These are phyloP conservation scores for Forbesichthys agassizii DNA, from an alignment of 2,113 vertebrate genomes.

Conservation along the genomic window DNA sequence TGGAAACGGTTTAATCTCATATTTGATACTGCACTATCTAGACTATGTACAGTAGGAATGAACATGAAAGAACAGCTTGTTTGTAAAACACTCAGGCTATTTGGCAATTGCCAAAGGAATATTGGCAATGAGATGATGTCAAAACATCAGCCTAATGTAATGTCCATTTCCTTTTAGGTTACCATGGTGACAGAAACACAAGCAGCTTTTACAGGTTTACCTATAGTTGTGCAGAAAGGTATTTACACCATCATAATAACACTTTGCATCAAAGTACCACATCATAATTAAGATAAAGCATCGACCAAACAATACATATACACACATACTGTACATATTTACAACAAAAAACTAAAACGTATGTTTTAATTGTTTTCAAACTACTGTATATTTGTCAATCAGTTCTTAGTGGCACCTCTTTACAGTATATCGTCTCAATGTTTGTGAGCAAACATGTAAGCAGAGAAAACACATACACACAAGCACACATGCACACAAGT, in stretches of 20 bases:
- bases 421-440: slow-evolving; percentile 40
- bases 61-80: neutral
- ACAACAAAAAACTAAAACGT: slow-evolving; percentile 54
- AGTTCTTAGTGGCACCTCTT: slow-evolving; percentile 67
- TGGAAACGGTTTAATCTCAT: neutral
- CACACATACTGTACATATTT: slow-evolving; percentile 55
- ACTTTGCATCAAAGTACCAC: slow-evolving; percentile 66
- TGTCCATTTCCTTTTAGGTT: slow-evolving; percentile 22
- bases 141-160: slow-evolving; percentile 28
- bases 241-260: slow-evolving; percentile 59
- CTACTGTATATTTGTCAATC: slow-evolving; percentile 3
- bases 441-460: slow-evolving; percentile 5
- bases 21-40: too few species aligned
- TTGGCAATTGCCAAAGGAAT: slow-evolving; percentile 25
- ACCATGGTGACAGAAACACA: slow-evolving; percentile 42
- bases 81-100: neutral
- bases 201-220: slow-evolving; percentile 35
- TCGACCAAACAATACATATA: slow-evolving; percentile 52
- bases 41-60: slow-evolving; percentile 6
- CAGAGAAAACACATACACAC: slow-evolving; percentile 9
- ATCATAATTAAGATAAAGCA: slow-evolving; percentile 57
- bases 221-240: slow-evolving; percentile 43
- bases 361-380: slow-evolving; percentile 12
- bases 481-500: slow-evolving; percentile 24
- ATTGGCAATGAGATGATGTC: slow-evolving; percentile 16